Conservation (phyloP, 2,888 invertebrate genomes). For the Temnothorax rugatulus region DNA sequence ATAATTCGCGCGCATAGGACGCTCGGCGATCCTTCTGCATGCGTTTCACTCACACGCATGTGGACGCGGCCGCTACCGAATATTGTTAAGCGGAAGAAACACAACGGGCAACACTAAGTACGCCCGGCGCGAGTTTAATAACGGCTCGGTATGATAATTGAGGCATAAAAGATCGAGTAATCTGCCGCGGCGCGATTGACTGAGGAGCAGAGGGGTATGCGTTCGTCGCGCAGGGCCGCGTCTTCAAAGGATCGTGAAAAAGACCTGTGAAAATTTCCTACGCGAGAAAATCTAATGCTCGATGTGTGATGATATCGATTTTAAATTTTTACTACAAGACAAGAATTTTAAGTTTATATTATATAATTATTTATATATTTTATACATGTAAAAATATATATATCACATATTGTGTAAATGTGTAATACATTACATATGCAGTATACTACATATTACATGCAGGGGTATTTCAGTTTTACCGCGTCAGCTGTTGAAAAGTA, state of each 20-base stretch:
- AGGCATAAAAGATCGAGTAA: slow-evolving; percentile 81
- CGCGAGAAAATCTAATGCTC: background rate
- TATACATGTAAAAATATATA: background rate
- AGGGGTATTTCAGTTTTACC: background rate
- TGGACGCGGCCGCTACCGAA: slow-evolving; percentile 49
- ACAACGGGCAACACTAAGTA: slow-evolving; percentile 59
- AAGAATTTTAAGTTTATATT: background rate
- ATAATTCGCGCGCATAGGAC: slow-evolving; percentile 24
- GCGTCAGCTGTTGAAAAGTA: background rate
- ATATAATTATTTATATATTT: background rate
- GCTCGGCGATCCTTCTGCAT: background rate
- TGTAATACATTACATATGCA: background rate
- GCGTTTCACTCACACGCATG: background rate
- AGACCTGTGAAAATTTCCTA: background rate
- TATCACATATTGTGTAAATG: background rate
- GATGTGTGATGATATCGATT: background rate
- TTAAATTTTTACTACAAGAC: background rate
- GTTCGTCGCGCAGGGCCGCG: slow-evolving; percentile 40
- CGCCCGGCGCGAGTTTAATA: slow-evolving; percentile 74
- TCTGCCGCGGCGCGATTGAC: slow-evolving; percentile 72
- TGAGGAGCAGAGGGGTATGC: slow-evolving; percentile 49
- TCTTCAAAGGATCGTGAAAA: background rate
- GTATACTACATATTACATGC: background rate
- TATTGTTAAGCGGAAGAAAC: slow-evolving; percentile 61
- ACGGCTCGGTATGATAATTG: slow-evolving; percentile 80